A percentile compares a stretch with the other conserved stretches of the same genome.
Evolutionary conservation across 2,797 vertebrate genomes (phyloP).

Genomic region (Melopsittacus undulatus): DNA sequence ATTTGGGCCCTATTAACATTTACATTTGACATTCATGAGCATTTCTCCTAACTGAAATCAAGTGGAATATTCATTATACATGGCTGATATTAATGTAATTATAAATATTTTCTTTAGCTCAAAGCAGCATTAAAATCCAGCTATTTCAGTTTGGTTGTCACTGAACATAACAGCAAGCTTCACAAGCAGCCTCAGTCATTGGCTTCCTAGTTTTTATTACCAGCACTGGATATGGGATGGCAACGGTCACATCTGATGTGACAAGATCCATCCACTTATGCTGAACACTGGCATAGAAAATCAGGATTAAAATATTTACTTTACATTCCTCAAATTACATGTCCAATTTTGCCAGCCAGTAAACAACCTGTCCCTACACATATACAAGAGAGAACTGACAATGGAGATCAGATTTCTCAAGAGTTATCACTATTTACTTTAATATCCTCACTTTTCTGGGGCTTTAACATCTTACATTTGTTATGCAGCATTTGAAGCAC

Average conservation of each 20-base stretch:
- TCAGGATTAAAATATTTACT: not conserved
- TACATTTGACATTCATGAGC: not conserved
- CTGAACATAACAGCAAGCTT: not conserved
- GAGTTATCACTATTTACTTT: not conserved
- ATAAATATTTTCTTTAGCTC: not conserved
- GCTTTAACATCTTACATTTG: not conserved
- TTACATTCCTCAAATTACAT: not conserved
- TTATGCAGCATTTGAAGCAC: not conserved
- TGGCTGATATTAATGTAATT: not conserved
- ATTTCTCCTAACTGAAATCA: not conserved
- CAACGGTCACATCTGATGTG: not conserved
- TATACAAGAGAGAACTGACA: not conserved
- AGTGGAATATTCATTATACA: not conserved
- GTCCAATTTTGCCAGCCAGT: not conserved
- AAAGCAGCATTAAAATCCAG: not conserved
- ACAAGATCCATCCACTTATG: not conserved
- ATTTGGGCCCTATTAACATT: not conserved
- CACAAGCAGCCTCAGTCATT: not conserved
- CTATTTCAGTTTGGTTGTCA: not conserved
- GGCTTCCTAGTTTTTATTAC: not conserved
- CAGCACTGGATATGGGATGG: not conserved
- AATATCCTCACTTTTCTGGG: not conserved
- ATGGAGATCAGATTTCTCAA: not conserved
- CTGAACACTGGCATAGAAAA: not conserved
- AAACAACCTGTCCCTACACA: not conserved